A percentile compares a stretch with the other conserved stretches of the same genome.
Conservation (phyloP, 2,113 vertebrate genomes). For the Prinia subflava region DNA sequence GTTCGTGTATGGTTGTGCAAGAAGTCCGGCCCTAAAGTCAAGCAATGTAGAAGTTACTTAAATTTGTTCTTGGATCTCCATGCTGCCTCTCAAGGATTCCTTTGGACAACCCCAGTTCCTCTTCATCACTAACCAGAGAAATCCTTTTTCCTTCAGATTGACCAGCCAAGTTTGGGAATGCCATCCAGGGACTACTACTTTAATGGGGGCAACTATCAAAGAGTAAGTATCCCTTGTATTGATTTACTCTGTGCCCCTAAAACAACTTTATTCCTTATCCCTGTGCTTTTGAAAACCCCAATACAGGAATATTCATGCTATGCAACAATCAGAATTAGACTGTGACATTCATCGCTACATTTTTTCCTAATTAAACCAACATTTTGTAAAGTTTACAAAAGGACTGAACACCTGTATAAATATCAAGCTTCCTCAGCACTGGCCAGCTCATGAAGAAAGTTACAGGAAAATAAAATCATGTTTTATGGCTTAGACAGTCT, state of each 20-base stretch:
- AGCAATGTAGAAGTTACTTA: neutral
- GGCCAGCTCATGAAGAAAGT: neutral
- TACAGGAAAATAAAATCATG: neutral
- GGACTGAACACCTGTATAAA: neutral
- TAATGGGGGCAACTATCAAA: constrained; percentile 81
- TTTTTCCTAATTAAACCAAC: neutral
- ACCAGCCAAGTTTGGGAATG: constrained; percentile 94
- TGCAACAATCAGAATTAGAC: neutral
- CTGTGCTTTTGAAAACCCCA: neutral
- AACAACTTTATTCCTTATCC: neutral
- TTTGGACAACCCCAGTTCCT: neutral
- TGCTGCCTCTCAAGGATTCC: neutral
- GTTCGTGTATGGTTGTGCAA: neutral
- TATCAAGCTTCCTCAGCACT: neutral
- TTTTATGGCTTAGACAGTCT: neutral
- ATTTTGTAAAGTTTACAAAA: neutral
- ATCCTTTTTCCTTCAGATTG: constrained; percentile 78
- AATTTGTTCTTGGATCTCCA: neutral
- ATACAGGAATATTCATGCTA: fast-evolving
- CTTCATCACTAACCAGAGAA: neutral
- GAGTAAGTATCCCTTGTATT: constrained; percentile 67
- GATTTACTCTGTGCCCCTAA: neutral
- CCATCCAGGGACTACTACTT: constrained; percentile 95
- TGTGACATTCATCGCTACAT: neutral
- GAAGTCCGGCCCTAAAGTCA: neutral